Base-by-base conservation (phyloP, 2,797 vertebrate genomes). In the Takifugu rubripes region DNA sequence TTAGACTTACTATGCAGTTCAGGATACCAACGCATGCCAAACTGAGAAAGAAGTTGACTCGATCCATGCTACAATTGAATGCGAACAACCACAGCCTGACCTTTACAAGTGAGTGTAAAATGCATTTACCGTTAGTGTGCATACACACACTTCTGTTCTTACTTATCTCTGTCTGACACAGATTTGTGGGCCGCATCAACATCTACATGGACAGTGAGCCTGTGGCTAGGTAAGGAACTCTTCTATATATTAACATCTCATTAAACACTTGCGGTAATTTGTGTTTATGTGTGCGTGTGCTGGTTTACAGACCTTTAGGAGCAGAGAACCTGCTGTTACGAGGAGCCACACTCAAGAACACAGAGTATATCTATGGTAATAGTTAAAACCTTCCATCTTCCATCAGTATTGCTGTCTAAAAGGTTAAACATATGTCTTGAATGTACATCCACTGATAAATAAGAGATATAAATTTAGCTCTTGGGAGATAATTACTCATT, bases 61-160 rank as follows among this genome's bases (percentile, higher is more conserved):
- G 7, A 85, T 99, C 6, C 93, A 94, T 0, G 95, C 96, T 25
- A 98, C 94, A 1, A 94, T 99, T 59, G 96, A 98, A 88, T 99
- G 97, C 79, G 95, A 98, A 90, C 96, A 98, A 79, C 96, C 97
- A 4, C 96, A 99, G 75, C 94, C 96, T 1, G 96, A 99, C 84
- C 93, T 98, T 64, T 99, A 99, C 91, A 99, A 95, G 96, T 98
- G 87, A 94, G 94, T 78, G 36, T 31, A 31, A 48, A 46, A 25
- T 27, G 53, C 53, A n/a, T 8, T 11, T n/a, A 25, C 17, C 3
- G 44, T 4, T 21, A 24, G 16, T 14, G 24, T 5, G 2, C 31
- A 45, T 9, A 3, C 40, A 40, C 42, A 50, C 31, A 33, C 3
- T 8, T 29, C 5, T 48, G 15, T 60, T 59, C 15, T 0, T 43